Conservation (phyloP, 2,113 vertebrate genomes). For the Pterocles orientalis region DNA sequence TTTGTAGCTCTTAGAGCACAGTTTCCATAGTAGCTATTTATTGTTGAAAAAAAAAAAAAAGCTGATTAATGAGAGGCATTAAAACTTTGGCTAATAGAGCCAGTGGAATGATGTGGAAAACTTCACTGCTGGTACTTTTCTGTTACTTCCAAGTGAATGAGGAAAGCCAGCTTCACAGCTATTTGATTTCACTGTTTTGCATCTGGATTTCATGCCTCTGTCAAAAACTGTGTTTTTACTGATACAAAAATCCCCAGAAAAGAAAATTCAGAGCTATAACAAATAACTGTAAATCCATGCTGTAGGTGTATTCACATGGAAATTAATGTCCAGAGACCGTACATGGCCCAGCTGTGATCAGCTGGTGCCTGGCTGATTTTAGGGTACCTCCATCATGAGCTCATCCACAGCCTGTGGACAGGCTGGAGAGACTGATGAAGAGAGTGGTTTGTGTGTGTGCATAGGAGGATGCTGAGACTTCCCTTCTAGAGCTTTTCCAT, state of each 20-base stretch:
- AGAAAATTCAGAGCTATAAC: neutral
- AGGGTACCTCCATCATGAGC: neutral
- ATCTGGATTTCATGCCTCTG: neutral
- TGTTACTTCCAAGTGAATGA: neutral
- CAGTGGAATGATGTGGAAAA: neutral
- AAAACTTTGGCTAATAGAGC: neutral
- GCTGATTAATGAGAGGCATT: neutral
- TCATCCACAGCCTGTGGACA: neutral
- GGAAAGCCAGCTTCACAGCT: neutral
- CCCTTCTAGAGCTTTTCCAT: neutral
- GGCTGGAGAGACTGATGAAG: neutral
- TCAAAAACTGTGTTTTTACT: neutral
- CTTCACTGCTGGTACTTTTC: neutral
- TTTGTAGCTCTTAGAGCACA: neutral
- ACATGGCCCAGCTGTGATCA: neutral
- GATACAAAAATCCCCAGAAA: neutral
- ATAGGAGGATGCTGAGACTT: neutral
- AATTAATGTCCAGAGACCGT: neutral
- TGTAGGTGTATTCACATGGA: fast-evolving
- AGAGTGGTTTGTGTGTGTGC: neutral
- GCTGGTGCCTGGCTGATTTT: neutral
- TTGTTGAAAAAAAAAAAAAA: too few species aligned
- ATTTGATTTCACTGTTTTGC: neutral
- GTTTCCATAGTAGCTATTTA: neutral
- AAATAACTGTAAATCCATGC: neutral